These are phyloP conservation scores for Masnerella sp. DNA, from an alignment of 2,888 invertebrate species.

Conservation along the genomic window DNA sequence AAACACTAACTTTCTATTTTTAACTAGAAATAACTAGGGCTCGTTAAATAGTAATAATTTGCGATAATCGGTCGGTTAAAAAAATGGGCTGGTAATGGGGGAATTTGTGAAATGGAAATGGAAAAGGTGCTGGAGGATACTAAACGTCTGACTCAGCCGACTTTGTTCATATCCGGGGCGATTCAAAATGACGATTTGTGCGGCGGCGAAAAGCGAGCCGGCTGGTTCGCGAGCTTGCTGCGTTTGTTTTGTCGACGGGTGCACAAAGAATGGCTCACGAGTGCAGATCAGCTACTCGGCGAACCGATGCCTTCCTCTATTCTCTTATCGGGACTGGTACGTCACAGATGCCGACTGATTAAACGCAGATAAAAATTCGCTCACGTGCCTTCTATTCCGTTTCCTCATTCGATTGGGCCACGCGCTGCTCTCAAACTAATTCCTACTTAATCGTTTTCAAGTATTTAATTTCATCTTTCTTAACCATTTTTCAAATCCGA, in stretches of 20 bases:
- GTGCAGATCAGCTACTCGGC: constrained; percentile 55
- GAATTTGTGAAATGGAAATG: constrained; percentile 32
- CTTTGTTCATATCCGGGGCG: constrained; percentile 54
- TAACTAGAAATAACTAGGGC: too few species aligned
- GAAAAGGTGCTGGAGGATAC: constrained; percentile 42
- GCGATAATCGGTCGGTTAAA: too few species aligned
- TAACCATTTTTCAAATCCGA: too few species aligned
- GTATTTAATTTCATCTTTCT: too few species aligned
- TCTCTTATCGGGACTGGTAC: constrained; percentile 55
- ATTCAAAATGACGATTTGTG: constrained; percentile 45
- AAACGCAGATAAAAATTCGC: constrained; percentile 30
- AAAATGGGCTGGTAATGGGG: too few species aligned
- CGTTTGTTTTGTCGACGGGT: constrained; percentile 56
- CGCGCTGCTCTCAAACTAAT: not conserved
- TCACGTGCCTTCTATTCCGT: constrained; percentile 39
- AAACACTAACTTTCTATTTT: too few species aligned
- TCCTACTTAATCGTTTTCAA: not conserved
- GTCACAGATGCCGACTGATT: constrained; percentile 53
- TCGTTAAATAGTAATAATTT: too few species aligned
- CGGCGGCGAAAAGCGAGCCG: constrained; percentile 32
- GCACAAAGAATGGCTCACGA: constrained; percentile 57
- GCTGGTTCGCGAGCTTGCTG: constrained; percentile 48
- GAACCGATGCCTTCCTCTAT: constrained; percentile 51
- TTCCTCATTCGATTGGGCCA: constrained; percentile 30
- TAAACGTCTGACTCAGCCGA: constrained; percentile 42